A percentile compares a stretch with the other conserved stretches of the same genome.
Conservation (phyloP, 2,888 invertebrate genomes). For the Deilephila porcellus region DNA sequence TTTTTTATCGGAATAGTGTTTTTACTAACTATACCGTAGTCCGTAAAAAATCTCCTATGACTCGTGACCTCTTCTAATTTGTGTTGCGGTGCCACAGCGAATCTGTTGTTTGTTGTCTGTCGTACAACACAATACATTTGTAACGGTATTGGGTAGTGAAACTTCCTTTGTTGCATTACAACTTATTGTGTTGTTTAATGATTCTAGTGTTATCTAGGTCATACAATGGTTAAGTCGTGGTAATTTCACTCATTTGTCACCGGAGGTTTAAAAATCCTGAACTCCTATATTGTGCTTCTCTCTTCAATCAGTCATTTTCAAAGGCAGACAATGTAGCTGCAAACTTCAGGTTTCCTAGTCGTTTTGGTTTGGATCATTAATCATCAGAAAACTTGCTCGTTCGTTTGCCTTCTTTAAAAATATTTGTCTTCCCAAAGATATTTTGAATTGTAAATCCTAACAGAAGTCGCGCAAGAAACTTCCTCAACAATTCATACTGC, state of each 20-base stretch:
- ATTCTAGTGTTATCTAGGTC: neutral
- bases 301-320: too few relatives aligned
- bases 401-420: too few relatives aligned
- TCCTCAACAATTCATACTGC: neutral
- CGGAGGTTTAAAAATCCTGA: too few relatives aligned
- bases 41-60: neutral
- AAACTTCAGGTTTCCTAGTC: too few relatives aligned
- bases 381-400: too few relatives aligned
- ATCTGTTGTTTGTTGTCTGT: slow-evolving; percentile 2
- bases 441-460: too few relatives aligned
- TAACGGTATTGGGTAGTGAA: neutral
- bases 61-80: neutral
- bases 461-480: too few relatives aligned
- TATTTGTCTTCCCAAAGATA: too few relatives aligned
- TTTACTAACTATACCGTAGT: neutral
- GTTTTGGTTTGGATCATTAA: too few relatives aligned
- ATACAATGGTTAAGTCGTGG: neutral
- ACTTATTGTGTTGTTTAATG: slow-evolving; percentile 4
- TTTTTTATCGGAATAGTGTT: neutral
- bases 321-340: too few relatives aligned
- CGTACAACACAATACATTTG: neutral
- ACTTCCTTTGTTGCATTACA: slow-evolving; percentile 19
- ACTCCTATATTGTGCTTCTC: too few relatives aligned
- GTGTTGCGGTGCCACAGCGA: neutral
- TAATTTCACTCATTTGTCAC: neutral